These are phyloP conservation scores for Disparrhopalites patrizii DNA, from an alignment of 2,888 invertebrate species.

Conservation along the genomic window DNA sequence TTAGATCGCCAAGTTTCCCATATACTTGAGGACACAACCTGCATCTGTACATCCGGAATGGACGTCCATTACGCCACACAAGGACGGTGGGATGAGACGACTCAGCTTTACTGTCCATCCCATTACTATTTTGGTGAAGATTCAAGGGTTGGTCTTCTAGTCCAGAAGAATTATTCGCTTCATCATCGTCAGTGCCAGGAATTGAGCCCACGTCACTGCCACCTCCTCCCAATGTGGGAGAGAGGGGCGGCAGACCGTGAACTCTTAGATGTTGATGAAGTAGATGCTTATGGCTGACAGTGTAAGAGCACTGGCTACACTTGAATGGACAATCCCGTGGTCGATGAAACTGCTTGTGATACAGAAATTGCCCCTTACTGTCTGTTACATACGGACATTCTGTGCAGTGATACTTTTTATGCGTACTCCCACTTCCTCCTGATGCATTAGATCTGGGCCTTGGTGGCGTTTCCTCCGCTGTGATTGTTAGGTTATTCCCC, in stretches of 20 bases:
- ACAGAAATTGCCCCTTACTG: conserved; percentile 72
- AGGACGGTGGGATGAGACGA: conserved; percentile 56
- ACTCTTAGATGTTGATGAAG: conserved; percentile 79
- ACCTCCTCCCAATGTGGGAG: background rate
- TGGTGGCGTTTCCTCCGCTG: conserved; percentile 35
- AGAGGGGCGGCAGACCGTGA: conserved; percentile 58
- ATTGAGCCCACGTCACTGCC: conserved; percentile 6
- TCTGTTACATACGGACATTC: conserved; percentile 81
- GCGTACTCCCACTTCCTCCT: conserved; percentile 23
- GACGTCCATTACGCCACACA: conserved; percentile 68
- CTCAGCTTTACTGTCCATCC: background rate
- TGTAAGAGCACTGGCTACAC: conserved; percentile 63
- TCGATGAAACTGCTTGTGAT: conserved; percentile 70
- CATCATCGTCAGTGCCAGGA: background rate
- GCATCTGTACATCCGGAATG: conserved; percentile 79
- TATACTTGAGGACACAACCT: conserved; percentile 79
- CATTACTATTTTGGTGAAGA: conserved; percentile 6
- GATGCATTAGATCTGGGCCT: conserved; percentile 27
- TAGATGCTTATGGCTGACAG: conserved; percentile 59
- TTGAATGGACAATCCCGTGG: conserved; percentile 71
- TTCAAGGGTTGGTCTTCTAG: conserved; percentile 26
- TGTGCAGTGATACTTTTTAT: conserved; percentile 70
- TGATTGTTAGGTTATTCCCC: conserved; percentile 20
- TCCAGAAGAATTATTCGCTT: background rate
- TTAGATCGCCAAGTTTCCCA: conserved; percentile 71